phyloP scores from a whole-genome alignment of 1,140 invertebrate genomes.

The Coptotermes formosanus region DNA sequence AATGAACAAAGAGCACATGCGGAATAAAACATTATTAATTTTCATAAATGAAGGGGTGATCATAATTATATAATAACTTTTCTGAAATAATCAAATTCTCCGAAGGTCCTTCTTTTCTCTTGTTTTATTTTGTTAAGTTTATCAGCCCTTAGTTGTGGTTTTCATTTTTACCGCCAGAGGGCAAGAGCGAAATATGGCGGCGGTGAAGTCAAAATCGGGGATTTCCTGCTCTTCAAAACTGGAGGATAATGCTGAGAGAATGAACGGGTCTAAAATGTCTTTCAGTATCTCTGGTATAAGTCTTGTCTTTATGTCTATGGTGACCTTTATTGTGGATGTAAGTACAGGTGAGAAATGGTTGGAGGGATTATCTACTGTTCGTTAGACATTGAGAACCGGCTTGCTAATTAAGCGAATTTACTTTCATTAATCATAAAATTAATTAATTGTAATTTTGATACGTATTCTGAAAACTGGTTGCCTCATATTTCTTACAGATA shows the following conservation, averaged over 20 bases:
- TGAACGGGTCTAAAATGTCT: neutral
- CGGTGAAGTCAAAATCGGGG: slow-evolving; percentile 31
- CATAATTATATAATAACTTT: too few relatives aligned
- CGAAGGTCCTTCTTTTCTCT: too few relatives aligned
- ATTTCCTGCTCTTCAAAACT: slow-evolving; percentile 8
- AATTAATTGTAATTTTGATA: too few relatives aligned
- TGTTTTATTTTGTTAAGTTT: too few relatives aligned
- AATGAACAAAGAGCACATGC: too few relatives aligned
- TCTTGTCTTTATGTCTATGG: slow-evolving; percentile 21
- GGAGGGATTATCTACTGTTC: neutral
- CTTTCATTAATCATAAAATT: too few relatives aligned
- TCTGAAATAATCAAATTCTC: too few relatives aligned
- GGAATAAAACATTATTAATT: too few relatives aligned
- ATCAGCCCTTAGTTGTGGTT: neutral
- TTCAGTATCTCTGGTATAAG: slow-evolving; percentile 25
- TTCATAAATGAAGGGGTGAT: too few relatives aligned
- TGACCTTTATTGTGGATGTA: slow-evolving; percentile 29
- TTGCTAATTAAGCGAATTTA: too few relatives aligned
- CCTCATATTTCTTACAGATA: too few relatives aligned
- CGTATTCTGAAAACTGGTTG: too few relatives aligned
- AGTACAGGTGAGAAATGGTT: slow-evolving; percentile 24
- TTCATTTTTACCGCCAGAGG: slow-evolving; percentile 16
- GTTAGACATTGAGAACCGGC: neutral
- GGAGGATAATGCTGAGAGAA: neutral
- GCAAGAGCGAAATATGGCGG: slow-evolving; percentile 27